Percentiles rank a stretch among this genome's conserved stretches.
phyloP scores from a whole-genome alignment of 92 coral and sea anemone species.

The Anthopleura xanthogrammica region DNA sequence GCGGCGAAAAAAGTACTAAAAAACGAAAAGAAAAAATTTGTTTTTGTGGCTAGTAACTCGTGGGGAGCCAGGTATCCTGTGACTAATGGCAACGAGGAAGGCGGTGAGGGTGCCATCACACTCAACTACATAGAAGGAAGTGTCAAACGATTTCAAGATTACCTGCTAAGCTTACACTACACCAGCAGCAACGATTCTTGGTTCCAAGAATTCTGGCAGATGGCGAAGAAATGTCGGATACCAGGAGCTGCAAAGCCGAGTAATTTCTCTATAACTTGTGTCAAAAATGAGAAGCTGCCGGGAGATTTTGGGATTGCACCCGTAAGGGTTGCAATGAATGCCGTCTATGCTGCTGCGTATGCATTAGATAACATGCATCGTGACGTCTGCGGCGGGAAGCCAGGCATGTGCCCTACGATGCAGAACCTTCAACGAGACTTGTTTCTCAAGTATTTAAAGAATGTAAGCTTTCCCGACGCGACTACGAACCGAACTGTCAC shows the following conservation, averaged over 20 bases:
- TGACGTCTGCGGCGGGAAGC: constrained; percentile 46
- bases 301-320: constrained; percentile 68
- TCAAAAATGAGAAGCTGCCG: constrained; percentile 41
- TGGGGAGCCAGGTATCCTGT: constrained; percentile 92
- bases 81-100: constrained; percentile 76
- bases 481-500: constrained; percentile 54
- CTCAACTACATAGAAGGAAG: constrained; percentile 83
- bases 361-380: constrained; percentile 78
- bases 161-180: constrained; percentile 50
- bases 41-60: constrained; percentile 90
- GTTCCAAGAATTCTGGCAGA: constrained; percentile 94
- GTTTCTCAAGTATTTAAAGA: constrained; percentile 59
- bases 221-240: constrained; percentile 53
- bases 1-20: constrained; percentile 66
- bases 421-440: constrained; percentile 52
- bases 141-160: constrained; percentile 60
- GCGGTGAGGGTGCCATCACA: constrained; percentile 84
- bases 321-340: constrained; percentile 85
- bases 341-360: constrained; percentile 85
- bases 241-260: constrained; percentile 37
- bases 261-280: constrained; percentile 46
- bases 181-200: constrained; percentile 56
- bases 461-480: constrained; percentile 79
- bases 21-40: constrained; percentile 41
- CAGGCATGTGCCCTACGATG: constrained; percentile 60